Base-by-base conservation (phyloP, 53 echinoderm and acorn worm genomes). In the Zoroaster sp. region DNA sequence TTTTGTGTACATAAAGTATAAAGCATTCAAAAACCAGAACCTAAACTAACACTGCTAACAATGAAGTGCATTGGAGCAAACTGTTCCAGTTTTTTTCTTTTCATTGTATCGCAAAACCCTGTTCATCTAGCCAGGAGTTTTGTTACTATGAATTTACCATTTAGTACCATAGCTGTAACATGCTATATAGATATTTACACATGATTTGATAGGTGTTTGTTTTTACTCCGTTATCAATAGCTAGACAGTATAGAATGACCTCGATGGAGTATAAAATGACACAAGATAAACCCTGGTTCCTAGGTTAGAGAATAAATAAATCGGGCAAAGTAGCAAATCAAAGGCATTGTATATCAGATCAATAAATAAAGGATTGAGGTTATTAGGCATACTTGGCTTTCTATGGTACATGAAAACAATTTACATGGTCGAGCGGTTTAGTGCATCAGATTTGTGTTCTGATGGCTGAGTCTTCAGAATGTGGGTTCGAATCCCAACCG, bases 141-240 rank as follows among this genome's bases (percentile, higher is more conserved):
- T 59, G 63, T 28, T 21, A 59, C 10, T 59, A n/a, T 10, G 45
- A 21, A 59, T 28, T 25, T 28, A 53, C 23, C 28, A 59, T 59
- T 8, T 46, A 12, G 17, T 46, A 49, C 30, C 11, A 9, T 39
- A 12, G 47, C 31, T 33, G 15, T 33, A 33, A 14, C 32, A 33
- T 45, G 32, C 32, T 45, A 17, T 75, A 32, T 75, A 77, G 51
- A 77, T 77, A 78, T 78, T 78, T 78, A 78, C 78, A 78, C 37
- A 34, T n/a, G 35, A 11, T 37, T 33, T 33, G n/a, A 31, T 54
- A 52, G 1, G 37, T 14, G 36, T 36, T 69, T 35, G 18, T 33
- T 15, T 36, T 18, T 69, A 6, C 36, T 45, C 17, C 31, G 28
- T 33, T 75, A 33, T 76, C 8, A 18, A 15, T 31, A 14, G 3